Evolutionary conservation across 1,140 invertebrate genomes (phyloP).

Genomic region (Teleogryllus occipitalis): DNA sequence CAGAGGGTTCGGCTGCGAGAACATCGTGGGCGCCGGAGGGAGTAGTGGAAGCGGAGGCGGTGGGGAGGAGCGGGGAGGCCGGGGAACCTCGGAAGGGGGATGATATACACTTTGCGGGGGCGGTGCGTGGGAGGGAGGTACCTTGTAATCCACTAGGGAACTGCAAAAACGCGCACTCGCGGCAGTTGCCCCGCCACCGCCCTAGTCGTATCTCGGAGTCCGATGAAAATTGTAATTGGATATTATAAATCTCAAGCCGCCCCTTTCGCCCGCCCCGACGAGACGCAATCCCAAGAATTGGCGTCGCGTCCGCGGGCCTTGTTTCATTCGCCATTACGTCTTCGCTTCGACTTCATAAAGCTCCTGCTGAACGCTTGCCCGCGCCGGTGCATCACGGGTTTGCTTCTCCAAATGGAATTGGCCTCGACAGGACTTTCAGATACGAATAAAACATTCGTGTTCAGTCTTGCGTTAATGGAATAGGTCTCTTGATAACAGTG

Average conservation of each 20-base stretch:
- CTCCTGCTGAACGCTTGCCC: background rate
- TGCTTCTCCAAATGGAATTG: no score
- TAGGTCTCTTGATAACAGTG: no score
- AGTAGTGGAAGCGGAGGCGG: background rate
- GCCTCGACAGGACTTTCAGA: no score
- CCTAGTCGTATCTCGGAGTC: background rate
- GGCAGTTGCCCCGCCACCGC: background rate
- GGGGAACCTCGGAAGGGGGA: background rate
- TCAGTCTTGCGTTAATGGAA: no score
- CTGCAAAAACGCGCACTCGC: background rate
- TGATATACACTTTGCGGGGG: background rate
- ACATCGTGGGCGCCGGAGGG: background rate
- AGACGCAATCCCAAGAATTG: background rate
- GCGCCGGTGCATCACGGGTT: no score
- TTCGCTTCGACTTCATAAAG: background rate
- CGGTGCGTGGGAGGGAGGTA: background rate
- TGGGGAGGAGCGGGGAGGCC: no score
- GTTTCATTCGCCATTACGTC: conserved; percentile 1
- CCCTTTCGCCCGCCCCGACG: no score
- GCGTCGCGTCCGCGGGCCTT: background rate
- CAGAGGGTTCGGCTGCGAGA: background rate
- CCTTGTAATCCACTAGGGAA: background rate
- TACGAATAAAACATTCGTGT: no score
- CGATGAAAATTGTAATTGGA: conserved; percentile 5
- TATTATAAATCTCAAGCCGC: background rate